Conservation (phyloP, 2,113 vertebrate species). For the Solenodon paradoxus region DNA sequence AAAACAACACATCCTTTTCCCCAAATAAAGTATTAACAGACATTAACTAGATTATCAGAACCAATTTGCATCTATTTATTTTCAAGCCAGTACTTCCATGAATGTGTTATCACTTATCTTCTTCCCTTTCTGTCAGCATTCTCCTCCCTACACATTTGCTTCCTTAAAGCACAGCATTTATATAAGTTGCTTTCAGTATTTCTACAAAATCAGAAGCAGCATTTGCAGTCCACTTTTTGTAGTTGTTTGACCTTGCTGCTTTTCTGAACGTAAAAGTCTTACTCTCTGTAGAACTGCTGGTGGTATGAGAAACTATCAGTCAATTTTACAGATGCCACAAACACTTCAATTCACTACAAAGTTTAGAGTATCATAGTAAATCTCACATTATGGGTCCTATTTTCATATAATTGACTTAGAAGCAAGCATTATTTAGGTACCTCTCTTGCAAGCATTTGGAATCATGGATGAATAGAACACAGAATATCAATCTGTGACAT, state of each 20-base stretch:
- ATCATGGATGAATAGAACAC: background rate
- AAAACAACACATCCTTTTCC: background rate
- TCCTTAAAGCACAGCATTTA: conserved; percentile 53
- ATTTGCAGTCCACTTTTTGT: conserved; percentile 69
- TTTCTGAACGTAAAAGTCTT: conserved; percentile 75
- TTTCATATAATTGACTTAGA: conserved; percentile 82
- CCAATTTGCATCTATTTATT: conserved; percentile 9
- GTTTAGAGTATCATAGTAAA: conserved; percentile 78
- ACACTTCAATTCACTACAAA: conserved; percentile 79
- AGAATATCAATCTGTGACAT: conserved; percentile 7
- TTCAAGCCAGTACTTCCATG: background rate
- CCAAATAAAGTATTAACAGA: conserved; percentile 47
- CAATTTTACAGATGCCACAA: conserved; percentile 83
- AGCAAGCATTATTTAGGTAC: conserved; percentile 70
- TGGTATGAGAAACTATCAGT: conserved; percentile 78
- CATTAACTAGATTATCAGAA: conserved; percentile 8
- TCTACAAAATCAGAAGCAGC: conserved; percentile 58
- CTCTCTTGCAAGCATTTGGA: conserved; percentile 25
- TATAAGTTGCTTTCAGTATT: conserved; percentile 59
- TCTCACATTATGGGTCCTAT: conserved; percentile 76
- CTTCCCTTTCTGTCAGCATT: conserved; percentile 4
- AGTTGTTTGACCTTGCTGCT: conserved; percentile 80
- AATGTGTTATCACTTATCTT: conserved; percentile 25
- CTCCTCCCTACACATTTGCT: background rate
- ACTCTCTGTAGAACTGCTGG: conserved; percentile 72